phyloP scores from a whole-genome alignment of 1,140 invertebrate species.

The Calliopsis andreniformis region DNA sequence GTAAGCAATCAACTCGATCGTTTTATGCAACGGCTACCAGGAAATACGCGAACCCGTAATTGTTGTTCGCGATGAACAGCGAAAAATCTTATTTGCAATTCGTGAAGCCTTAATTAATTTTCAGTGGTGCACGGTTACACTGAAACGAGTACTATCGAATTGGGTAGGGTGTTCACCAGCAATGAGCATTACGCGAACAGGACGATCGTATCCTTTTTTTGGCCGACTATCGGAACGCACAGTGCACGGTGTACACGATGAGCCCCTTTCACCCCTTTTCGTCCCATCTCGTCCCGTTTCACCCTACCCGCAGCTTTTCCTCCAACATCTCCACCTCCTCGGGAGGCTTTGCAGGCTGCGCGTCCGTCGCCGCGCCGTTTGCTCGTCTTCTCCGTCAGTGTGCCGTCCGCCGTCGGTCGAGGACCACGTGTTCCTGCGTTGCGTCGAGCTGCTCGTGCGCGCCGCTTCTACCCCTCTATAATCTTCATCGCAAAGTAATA shows the following conservation, averaged over 20 bases:
- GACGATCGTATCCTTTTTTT: slow-evolving; percentile 56
- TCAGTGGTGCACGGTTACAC: too few relatives aligned
- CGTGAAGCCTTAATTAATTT: too few relatives aligned
- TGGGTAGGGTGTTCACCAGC: slow-evolving; percentile 9
- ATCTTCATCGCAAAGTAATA: neutral
- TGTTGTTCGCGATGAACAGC: neutral
- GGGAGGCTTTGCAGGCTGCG: slow-evolving; percentile 69
- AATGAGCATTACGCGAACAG: slow-evolving; percentile 38
- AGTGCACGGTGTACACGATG: slow-evolving; percentile 30
- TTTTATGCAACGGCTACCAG: too few relatives aligned
- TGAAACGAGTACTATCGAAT: neutral
- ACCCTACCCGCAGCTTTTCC: slow-evolving; percentile 32
- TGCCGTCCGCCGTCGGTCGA: slow-evolving; percentile 79
- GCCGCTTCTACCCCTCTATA: slow-evolving; percentile 24
- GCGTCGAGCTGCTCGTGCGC: slow-evolving; percentile 48
- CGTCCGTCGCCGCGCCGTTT: slow-evolving; percentile 70
- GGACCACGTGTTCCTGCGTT: slow-evolving; percentile 73
- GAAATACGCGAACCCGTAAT: neutral
- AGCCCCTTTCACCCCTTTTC: slow-evolving; percentile 19
- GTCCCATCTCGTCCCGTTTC: slow-evolving; percentile 4
- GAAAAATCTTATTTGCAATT: too few relatives aligned
- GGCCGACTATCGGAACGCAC: slow-evolving; percentile 11
- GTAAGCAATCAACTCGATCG: too few relatives aligned
- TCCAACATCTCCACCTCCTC: slow-evolving; percentile 52
- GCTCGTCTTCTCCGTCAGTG: slow-evolving; percentile 76